Evolutionary conservation across 2,888 invertebrate genomes (phyloP).

Genomic region (Prionchulus punctatus): DNA sequence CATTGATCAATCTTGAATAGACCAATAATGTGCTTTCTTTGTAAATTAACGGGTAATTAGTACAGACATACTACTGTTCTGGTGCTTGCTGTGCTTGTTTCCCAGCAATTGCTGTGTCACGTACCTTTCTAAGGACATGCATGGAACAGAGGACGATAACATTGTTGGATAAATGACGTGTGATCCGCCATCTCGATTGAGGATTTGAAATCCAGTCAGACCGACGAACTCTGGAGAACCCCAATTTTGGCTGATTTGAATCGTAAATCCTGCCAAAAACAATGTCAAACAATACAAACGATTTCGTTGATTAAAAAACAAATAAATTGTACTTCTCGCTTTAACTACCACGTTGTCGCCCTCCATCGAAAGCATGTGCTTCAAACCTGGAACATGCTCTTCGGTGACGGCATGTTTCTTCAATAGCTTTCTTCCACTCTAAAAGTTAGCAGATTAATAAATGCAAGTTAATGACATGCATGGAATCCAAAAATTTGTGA

Average conservation of each 20-base stretch:
- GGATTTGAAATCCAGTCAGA: slow-evolving; percentile 38
- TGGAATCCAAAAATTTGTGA: no score
- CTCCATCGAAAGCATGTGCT: slow-evolving; percentile 3
- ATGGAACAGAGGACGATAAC: no score
- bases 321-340: slow-evolving; percentile 1
- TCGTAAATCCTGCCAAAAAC: slow-evolving; percentile 18
- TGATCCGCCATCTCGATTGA: slow-evolving; percentile 34
- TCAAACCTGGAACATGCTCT: neutral
- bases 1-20: slow-evolving; percentile 47
- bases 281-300: slow-evolving; percentile 1
- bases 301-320: neutral
- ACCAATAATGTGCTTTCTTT: no score
- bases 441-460: no score
- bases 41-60: neutral
- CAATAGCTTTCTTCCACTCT: no score
- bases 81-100: no score
- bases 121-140: no score
- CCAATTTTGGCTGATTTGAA: slow-evolving; percentile 39
- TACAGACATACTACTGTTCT: no score
- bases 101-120: no score
- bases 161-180: no score
- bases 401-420: no score
- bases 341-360: slow-evolving; percentile 1
- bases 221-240: slow-evolving; percentile 38
- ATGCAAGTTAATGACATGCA: no score